Base-by-base conservation (phyloP, 2,113 vertebrate species). In the Dicerorhinus sumatrensis region DNA sequence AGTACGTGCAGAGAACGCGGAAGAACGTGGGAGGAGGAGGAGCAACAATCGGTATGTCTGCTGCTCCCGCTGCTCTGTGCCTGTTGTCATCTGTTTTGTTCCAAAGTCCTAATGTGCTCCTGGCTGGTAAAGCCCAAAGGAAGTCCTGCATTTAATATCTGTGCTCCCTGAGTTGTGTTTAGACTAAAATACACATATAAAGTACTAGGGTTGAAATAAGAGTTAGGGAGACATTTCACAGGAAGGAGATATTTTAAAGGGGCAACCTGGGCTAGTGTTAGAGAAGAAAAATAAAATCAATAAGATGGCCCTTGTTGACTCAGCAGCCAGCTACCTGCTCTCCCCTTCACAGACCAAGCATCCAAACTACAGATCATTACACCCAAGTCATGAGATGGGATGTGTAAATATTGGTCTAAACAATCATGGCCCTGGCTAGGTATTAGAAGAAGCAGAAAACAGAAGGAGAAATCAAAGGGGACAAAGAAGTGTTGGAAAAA, bases 1-100 rank as follows among this genome's bases (percentile, higher is more conserved):
- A 63, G 93, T 81, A 67, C 46, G 67, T 81, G 36, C 89, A 90
- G 91, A 93, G 97, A 95, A 95, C 85, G 95, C 21, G 90, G 84
- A 91, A 86, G 95, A 92, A 95, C 36, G 42, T 13, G 14, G 51
- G 3, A 16, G 51, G 4, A 54, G 51, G 51, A 17, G 95, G 89
- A 94, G 25, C 58, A 91, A 97, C 93, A 39, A 27, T 54, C 91
- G 92, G 84, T 63, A 25, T 83, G 72, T 82, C 91, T 48, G 76
- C 36, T 72, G 65, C 69, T 91, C 75, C 81, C 27, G 67, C 60
- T 76, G 33, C 67, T 97, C 81, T 58, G 85, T 0, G 33, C 72
- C 48, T 86, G 73, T 73, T 80, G 83, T 91, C 90, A 91, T 70
- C 87, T 58, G 85, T 23, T 69, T n/a, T 51, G 70, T 46, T 58